Conservation (phyloP, 1,140 invertebrate genomes). For the Ptiloglossa arizonensis region DNA sequence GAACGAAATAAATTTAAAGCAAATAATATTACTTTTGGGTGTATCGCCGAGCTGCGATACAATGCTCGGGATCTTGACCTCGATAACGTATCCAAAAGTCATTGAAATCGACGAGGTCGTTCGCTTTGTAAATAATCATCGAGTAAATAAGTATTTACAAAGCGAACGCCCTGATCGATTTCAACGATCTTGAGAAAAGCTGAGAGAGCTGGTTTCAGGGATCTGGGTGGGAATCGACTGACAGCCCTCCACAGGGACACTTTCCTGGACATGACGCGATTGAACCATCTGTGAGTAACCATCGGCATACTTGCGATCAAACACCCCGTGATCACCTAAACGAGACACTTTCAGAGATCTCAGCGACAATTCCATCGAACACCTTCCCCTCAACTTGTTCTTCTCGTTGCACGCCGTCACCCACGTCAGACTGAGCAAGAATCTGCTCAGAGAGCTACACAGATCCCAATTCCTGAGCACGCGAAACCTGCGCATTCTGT, state of each 20-base stretch:
- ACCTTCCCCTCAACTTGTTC: slow-evolving; percentile 88
- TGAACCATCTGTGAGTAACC: slow-evolving; percentile 85
- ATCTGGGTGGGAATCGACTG: slow-evolving; percentile 88
- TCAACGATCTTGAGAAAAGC: no score
- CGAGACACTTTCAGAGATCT: slow-evolving; percentile 87
- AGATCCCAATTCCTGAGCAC: slow-evolving; percentile 85
- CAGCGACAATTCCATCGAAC: slow-evolving; percentile 90
- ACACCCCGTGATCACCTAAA: no score
- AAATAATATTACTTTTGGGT: no score
- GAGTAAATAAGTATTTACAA: no score
- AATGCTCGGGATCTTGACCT: no score
- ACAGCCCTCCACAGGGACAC: slow-evolving; percentile 88
- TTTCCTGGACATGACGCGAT: slow-evolving; percentile 86
- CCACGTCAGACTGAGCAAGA: slow-evolving; percentile 89
- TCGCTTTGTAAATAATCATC: no score
- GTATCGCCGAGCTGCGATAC: no score
- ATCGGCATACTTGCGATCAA: no score
- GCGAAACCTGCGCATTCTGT: slow-evolving; percentile 86
- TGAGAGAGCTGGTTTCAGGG: slow-evolving; percentile 81
- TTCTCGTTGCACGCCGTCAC: slow-evolving; percentile 87
- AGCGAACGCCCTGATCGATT: no score
- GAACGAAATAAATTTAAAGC: no score
- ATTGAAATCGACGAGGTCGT: no score
- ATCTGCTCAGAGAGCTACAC: slow-evolving; percentile 87
- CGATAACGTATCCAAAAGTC: no score